These are phyloP conservation scores for Channallabes apus DNA, from an alignment of 2,797 vertebrate species.

Conservation along the genomic window DNA sequence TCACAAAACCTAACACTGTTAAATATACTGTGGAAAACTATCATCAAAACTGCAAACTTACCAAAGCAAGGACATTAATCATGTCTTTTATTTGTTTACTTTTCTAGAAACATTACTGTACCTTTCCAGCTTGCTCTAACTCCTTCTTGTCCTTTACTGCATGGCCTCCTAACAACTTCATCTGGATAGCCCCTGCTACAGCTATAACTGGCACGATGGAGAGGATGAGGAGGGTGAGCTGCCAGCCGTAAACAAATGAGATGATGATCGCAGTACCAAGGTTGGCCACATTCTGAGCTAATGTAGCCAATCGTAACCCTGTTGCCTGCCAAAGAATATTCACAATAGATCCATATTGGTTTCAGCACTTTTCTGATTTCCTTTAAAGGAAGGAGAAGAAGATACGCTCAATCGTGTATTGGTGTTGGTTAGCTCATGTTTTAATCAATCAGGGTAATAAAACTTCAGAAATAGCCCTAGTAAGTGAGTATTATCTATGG, in stretches of 20 bases:
- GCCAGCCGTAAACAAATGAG: slow-evolving; percentile 91
- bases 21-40: neutral
- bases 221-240: slow-evolving; percentile 87
- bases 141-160: slow-evolving; percentile 88
- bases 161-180: slow-evolving; percentile 86
- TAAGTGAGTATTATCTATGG: too few species aligned
- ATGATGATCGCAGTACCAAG: slow-evolving; percentile 87
- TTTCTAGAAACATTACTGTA: slow-evolving; percentile 54
- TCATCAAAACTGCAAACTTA: neutral
- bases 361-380: too few species aligned
- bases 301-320: slow-evolving; percentile 83
- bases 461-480: too few species aligned
- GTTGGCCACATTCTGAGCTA: slow-evolving; percentile 90
- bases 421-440: too few species aligned
- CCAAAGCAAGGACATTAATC: neutral
- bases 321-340: slow-evolving; percentile 76
- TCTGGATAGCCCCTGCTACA: slow-evolving; percentile 82
- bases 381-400: too few species aligned
- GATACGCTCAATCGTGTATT: too few species aligned
- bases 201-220: slow-evolving; percentile 86
- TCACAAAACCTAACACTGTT: neutral
- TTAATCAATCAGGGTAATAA: too few species aligned
- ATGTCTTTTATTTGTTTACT: neutral
- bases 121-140: slow-evolving; percentile 92
- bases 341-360: neutral